Base-by-base conservation (phyloP, 2,888 invertebrate species). In the Spisula solida region DNA sequence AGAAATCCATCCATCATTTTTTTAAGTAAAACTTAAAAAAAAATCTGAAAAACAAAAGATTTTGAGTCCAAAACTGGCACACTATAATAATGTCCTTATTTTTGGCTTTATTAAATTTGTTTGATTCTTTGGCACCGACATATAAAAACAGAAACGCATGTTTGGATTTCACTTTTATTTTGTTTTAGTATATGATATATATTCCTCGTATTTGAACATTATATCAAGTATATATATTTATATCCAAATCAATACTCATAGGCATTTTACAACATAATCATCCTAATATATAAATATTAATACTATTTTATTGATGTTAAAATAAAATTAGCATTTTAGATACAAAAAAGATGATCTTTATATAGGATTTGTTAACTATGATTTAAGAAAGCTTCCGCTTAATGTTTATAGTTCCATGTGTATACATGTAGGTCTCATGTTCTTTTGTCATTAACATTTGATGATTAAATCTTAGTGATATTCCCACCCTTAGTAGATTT, bases 81-180 rank as follows among this genome's bases (percentile, higher is more conserved):
- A 16, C n/a, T 25, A n/a, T 66, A 4, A 25, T 66, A 25, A 41
- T 41, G 41, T 2, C 25, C 60, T 25, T 66, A 66, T 66, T 25
- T 56, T 66, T 66, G 25, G 25, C 25, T 25, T 25, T 8, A 25
- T 66, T 66, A n/a, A n/a, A n/a, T n/a, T n/a, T n/a, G n/a, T n/a
- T n/a, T 66, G 5, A 66, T 25, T 51, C 12, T 51, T 25, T 66
- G 25, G 25, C 25, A 25, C 41, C 41, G 0, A 66, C 2, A 8
- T n/a, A n/a, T 20, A 66, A 66, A 51, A 66, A 66, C n/a, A 66
- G 0, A 8, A 66, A 66, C 51, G 16, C 51, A 66, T 25, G 25
- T n/a, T n/a, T 66, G 60, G 60, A 66, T 66, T 66, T 66, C 60
- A 66, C 60, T 25, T 66, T n/a, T 66, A 56, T 56, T 20, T 56